Evolutionary conservation across 2,113 vertebrate genomes (phyloP).

Genomic region (Rhodinocichla rosea): DNA sequence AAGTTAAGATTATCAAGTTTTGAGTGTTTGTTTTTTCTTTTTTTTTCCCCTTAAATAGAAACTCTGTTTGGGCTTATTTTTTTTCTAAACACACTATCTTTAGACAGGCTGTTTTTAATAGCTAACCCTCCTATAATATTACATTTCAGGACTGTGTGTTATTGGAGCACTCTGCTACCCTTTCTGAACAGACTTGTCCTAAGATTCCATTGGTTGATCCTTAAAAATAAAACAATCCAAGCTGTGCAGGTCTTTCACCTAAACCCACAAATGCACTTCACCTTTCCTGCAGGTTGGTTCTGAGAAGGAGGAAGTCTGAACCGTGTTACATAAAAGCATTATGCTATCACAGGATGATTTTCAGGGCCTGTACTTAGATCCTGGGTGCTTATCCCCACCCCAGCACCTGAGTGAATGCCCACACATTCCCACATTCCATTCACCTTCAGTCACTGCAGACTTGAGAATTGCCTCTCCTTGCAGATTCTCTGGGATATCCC

Average conservation of each 20-base stretch:
- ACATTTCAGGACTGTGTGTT: background rate
- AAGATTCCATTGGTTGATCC: background rate
- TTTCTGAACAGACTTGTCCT: background rate
- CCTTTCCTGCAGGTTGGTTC: background rate
- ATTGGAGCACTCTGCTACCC: background rate
- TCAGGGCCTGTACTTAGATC: background rate
- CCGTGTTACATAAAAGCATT: background rate
- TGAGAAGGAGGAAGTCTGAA: background rate
- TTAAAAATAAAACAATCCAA: background rate
- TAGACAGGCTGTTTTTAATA: background rate
- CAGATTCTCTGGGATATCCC: conserved; percentile 80
- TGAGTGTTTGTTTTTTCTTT: background rate
- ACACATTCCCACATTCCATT: background rate
- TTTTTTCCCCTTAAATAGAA: background rate
- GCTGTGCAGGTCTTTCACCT: background rate
- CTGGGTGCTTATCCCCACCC: background rate
- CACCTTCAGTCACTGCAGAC: conserved; percentile 88
- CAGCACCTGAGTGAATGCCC: background rate
- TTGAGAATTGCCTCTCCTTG: conserved; percentile 86
- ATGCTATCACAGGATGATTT: background rate
- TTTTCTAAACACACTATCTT: background rate
- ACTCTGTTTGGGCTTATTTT: background rate
- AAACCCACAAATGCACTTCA: background rate
- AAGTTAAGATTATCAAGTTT: background rate
- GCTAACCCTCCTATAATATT: background rate